phyloP scores from a whole-genome alignment of 2,113 vertebrate genomes.

The Lasiurus borealis region DNA sequence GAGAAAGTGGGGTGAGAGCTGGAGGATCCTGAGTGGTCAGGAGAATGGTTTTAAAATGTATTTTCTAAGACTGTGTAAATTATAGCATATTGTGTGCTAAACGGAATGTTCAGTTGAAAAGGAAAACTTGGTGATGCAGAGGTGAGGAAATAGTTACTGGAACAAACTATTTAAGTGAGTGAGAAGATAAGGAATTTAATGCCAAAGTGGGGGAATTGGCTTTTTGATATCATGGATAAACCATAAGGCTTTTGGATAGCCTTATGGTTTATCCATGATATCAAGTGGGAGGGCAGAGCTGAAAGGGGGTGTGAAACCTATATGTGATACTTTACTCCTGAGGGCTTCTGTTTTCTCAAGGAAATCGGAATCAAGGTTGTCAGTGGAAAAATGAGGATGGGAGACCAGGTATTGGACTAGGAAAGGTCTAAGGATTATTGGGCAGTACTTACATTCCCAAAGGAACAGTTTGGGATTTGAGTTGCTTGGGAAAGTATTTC shows the following conservation, averaged over 20 bases:
- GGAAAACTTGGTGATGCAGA: not conserved
- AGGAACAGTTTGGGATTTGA: not conserved
- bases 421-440: not conserved
- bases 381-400: not conserved
- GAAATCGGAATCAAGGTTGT: not conserved
- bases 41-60: not conserved
- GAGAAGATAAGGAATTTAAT: not conserved
- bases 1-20: not conserved
- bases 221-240: not conserved
- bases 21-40: not conserved
- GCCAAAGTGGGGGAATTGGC: not conserved
- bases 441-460: not conserved
- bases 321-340: not conserved
- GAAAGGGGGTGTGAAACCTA: not conserved
- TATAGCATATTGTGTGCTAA: not conserved
- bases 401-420: not conserved
- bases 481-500: not conserved
- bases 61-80: slow-evolving; percentile 40
- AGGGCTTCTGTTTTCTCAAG: not conserved
- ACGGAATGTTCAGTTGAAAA: not conserved
- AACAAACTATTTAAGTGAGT: not conserved
- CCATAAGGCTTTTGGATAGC: too few relatives aligned
- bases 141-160: not conserved
- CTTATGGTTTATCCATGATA: not conserved
- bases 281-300: not conserved